These are phyloP conservation scores for Drosophila pseudoananassae DNA, from an alignment of 1,140 invertebrate species.

Conservation along the genomic window DNA sequence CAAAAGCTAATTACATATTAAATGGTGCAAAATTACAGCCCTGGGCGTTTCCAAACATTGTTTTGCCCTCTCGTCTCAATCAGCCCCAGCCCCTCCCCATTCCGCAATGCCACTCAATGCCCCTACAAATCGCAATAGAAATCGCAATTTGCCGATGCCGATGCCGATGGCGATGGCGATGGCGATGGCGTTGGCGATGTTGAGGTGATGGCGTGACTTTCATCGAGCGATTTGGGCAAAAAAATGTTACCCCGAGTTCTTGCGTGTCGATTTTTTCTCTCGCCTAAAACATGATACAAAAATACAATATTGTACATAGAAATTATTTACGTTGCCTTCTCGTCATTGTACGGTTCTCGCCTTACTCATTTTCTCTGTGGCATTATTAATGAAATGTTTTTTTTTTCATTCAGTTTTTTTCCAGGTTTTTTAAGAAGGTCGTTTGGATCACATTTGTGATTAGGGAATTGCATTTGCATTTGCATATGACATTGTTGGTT, in stretches of 20 bases:
- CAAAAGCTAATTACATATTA: conserved; percentile 83
- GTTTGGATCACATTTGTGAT: conserved; percentile 70
- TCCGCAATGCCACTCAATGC: conserved; percentile 13
- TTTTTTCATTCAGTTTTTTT: conserved; percentile 7
- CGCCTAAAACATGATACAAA: conserved; percentile 59
- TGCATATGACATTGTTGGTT: conserved; percentile 58
- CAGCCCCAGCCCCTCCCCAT: conserved; percentile 24
- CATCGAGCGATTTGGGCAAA: conserved; percentile 79
- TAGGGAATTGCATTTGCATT: conserved; percentile 64
- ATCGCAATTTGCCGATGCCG: conserved; percentile 8
- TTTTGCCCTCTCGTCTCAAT: conserved; percentile 79
- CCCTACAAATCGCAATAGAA: not conserved
- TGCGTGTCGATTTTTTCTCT: conserved; percentile 84
- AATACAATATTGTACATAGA: conserved; percentile 49
- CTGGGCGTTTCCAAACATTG: conserved; percentile 83
- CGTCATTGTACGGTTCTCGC: conserved; percentile 32
- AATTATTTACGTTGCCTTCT: conserved; percentile 60
- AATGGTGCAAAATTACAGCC: conserved; percentile 84
- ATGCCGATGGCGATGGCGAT: conserved; percentile 13
- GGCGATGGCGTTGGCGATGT: conserved; percentile 21
- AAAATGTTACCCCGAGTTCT: conserved; percentile 83
- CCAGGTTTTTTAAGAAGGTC: conserved; percentile 62
- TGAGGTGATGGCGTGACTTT: conserved; percentile 58
- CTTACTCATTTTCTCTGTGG: conserved; percentile 44
- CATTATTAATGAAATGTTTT: conserved; percentile 9